Evolutionary conservation across 2,888 invertebrate species (phyloP).

Genomic region (Morpho helenor): DNA sequence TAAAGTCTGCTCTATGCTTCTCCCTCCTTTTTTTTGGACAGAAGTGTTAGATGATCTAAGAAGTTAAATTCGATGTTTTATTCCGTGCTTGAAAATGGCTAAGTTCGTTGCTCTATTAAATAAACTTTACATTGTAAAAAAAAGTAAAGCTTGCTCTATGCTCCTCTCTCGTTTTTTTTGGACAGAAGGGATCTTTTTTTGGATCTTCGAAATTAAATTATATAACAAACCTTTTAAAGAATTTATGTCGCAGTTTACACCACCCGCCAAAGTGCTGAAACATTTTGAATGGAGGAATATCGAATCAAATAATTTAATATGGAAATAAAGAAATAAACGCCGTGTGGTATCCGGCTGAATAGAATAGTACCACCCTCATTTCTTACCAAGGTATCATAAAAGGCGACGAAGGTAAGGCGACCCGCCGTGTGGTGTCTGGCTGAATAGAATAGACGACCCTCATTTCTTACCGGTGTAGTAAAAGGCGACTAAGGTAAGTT

Average conservation of each 20-base stretch:
- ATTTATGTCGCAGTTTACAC: conserved; percentile 52
- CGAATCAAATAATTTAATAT: conserved; percentile 54
- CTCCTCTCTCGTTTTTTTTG: background rate
- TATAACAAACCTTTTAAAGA: conserved; percentile 54
- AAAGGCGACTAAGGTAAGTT: too few species aligned
- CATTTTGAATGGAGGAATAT: conserved; percentile 58
- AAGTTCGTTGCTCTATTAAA: background rate
- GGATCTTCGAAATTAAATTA: conserved; percentile 45
- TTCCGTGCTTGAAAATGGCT: conserved; percentile 10
- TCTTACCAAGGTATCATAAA: too few species aligned
- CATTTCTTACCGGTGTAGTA: too few species aligned
- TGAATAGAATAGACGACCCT: too few species aligned
- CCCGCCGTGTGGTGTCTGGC: too few species aligned
- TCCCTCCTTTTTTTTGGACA: background rate
- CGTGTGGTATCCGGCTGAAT: too few species aligned
- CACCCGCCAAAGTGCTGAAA: conserved; percentile 56
- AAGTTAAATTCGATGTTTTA: conserved; percentile 44
- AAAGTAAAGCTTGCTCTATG: background rate
- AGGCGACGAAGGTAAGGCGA: too few species aligned
- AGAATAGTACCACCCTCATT: too few species aligned
- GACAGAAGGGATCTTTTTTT: too few species aligned
- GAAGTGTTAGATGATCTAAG: too few species aligned
- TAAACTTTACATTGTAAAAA: background rate
- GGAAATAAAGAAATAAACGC: conserved; percentile 31
- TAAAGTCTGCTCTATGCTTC: background rate